phyloP scores from a whole-genome alignment of 23 tunicate genomes.

The Pegea sp. region DNA sequence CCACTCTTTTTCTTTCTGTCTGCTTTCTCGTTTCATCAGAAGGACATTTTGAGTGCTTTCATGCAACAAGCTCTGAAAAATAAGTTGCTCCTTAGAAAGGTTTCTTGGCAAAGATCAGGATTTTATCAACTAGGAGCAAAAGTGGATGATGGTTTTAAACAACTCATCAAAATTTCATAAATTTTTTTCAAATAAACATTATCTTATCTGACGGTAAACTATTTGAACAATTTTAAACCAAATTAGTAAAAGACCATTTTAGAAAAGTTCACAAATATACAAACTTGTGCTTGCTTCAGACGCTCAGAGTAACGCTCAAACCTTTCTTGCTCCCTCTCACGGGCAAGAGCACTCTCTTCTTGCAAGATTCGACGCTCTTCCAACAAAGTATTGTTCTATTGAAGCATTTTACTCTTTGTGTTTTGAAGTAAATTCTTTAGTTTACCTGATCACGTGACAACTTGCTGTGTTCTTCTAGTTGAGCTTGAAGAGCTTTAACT shows the following conservation, averaged over 20 bases:
- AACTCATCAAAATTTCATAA: no score
- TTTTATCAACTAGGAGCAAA: neutral
- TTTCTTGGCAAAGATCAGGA: no score
- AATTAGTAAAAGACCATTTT: no score
- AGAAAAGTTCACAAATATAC: no score
- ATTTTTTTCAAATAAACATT: no score
- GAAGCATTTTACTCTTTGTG: neutral
- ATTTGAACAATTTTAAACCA: no score
- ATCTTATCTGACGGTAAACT: no score
- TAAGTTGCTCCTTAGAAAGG: no score
- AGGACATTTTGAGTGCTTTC: conserved; percentile 28
- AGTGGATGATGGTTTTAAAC: neutral
- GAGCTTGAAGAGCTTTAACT: conserved; percentile 81
- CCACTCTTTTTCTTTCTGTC: conserved; percentile 67
- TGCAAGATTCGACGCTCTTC: conserved; percentile 66
- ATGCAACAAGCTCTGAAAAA: neutral
- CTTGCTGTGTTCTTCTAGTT: conserved; percentile 72
- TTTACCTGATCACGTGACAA: conserved; percentile 63
- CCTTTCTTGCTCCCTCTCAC: conserved; percentile 56
- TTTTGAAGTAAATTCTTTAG: neutral
- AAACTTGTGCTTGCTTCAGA: conserved; percentile 38
- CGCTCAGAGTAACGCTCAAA: conserved; percentile 37
- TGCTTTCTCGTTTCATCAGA: conserved; percentile 27
- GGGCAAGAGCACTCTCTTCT: conserved; percentile 49
- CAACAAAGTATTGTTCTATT: conserved; percentile 16